A percentile compares a stretch with the other conserved stretches of the same genome.
Evolutionary conservation across 2,797 vertebrate genomes (phyloP).

Genomic region (Enteromius thamalakanensis): DNA sequence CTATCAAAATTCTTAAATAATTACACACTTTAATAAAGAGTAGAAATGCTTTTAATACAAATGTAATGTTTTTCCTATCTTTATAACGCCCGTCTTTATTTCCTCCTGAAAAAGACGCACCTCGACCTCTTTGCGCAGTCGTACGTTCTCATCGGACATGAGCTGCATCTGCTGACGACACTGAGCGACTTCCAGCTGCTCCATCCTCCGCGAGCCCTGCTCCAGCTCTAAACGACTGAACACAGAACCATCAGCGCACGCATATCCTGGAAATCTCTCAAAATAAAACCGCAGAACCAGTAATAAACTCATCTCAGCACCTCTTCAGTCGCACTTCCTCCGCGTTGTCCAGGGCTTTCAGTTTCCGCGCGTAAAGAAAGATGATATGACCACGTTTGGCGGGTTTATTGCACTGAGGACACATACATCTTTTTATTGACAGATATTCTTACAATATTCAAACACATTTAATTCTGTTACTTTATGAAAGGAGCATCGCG

Average conservation of each 20-base stretch:
- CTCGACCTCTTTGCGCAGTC: constrained; percentile 85
- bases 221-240: constrained; percentile 86
- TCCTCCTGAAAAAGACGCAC: constrained; percentile 27
- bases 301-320: constrained; percentile 68
- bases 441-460: background rate
- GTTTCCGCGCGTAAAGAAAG: constrained; percentile 86
- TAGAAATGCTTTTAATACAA: too few relatives aligned
- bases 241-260: constrained; percentile 2
- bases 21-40: too few relatives aligned
- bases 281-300: background rate
- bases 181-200: constrained; percentile 91
- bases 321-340: constrained; percentile 89
- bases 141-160: constrained; percentile 84
- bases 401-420: constrained; percentile 92
- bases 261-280: background rate
- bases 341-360: constrained; percentile 87
- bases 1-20: background rate
- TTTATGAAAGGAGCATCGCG: background rate
- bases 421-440: background rate
- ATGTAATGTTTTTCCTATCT: too few relatives aligned
- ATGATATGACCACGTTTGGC: constrained; percentile 91
- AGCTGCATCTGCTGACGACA: constrained; percentile 90
- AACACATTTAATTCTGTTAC: background rate
- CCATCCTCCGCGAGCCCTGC: constrained; percentile 83
- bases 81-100: too few relatives aligned